Evolutionary conservation across 2,888 invertebrate species (phyloP).

Genomic region (Caenorhabditis sp.): DNA sequence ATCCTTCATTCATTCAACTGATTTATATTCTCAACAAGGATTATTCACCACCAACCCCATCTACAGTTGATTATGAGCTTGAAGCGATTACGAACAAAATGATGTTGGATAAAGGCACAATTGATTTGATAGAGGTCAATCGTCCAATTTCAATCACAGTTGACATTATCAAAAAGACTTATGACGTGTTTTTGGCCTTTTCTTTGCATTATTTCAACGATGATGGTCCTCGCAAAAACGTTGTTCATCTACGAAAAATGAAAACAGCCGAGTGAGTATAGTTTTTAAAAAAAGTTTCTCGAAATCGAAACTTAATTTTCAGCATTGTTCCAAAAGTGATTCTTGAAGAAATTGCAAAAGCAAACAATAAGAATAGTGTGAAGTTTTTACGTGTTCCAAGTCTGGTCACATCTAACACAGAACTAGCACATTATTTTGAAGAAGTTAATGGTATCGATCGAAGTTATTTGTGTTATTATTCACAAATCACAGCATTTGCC

Average conservation of each 20-base stretch:
- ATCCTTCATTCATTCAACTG: background rate
- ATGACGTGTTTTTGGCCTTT: background rate
- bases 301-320: background rate
- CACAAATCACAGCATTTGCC: background rate
- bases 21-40: background rate
- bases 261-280: background rate
- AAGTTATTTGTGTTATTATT: background rate
- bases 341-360: background rate
- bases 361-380: background rate
- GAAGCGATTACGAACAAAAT: background rate
- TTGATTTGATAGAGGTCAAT: background rate
- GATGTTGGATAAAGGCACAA: background rate
- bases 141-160: background rate
- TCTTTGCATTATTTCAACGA: background rate
- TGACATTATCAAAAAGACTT: background rate
- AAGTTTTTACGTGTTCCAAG: background rate
- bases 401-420: background rate
- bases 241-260: background rate
- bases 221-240: background rate
- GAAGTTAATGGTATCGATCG: background rate
- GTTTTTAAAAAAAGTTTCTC: background rate
- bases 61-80: background rate
- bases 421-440: background rate
- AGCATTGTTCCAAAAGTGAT: background rate
- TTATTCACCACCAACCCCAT: background rate